Conservation (phyloP, 2,797 vertebrate genomes). For the Alfaro cultratus region DNA sequence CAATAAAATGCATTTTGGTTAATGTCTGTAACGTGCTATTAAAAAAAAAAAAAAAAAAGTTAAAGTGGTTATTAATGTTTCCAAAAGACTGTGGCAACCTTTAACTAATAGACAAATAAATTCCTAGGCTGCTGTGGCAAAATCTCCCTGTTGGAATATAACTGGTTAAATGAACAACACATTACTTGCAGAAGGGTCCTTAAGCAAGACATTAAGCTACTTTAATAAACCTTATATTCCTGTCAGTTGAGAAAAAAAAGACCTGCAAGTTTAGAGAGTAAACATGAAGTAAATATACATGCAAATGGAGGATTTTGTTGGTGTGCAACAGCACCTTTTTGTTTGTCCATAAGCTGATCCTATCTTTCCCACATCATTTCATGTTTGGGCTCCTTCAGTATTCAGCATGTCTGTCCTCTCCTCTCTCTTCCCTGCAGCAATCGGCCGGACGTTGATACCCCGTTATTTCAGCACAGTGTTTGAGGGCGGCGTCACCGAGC, state of each 20-base stretch:
- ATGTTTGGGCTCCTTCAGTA: background rate
- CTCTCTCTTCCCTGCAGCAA: constrained; percentile 82
- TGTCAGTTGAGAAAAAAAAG: background rate
- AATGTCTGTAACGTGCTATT: background rate
- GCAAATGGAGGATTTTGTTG: background rate
- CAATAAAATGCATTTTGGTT: too few relatives aligned
- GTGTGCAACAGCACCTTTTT: background rate
- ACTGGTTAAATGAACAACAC: background rate
- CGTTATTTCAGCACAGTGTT: constrained; percentile 99
- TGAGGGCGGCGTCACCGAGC: constrained; percentile 97
- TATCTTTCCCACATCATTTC: background rate
- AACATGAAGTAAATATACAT: background rate
- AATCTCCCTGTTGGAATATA: background rate
- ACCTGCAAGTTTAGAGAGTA: background rate
- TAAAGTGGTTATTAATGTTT: background rate
- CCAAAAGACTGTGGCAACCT: too few relatives aligned
- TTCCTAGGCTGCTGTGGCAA: background rate
- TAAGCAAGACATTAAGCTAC: background rate
- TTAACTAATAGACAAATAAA: background rate
- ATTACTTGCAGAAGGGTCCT: background rate
- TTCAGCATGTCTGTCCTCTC: constrained; percentile 29
- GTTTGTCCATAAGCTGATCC: background rate
- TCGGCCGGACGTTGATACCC: constrained; percentile 97
- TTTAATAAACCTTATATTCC: background rate
- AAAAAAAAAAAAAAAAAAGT: too few relatives aligned